Evolutionary conservation across 2,888 invertebrate genomes (phyloP), one percentile per base, ranked within the genome.

Genomic region (Hipparchia sbordonii): DNA sequence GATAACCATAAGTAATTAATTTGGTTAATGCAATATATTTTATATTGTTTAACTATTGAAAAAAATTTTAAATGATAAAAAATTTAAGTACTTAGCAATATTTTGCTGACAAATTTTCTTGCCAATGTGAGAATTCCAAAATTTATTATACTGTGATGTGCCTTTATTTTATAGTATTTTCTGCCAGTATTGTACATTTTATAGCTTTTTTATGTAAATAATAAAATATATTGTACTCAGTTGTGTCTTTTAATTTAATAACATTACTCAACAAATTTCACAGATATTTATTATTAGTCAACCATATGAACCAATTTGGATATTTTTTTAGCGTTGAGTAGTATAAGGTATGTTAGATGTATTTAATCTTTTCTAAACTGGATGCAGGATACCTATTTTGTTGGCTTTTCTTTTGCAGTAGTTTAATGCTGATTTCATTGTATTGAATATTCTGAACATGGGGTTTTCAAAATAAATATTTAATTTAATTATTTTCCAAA

Each of bases 131-230:
- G 56, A 72, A 72, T 75, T 75, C 75, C 72, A 75, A 75, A 74
- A 74, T 69, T 39, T 72, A 72, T 68, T 73, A 71, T 80, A 83
- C 88, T 89, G 89, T 89, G 89, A 89, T 89, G 89, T 88, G 89
- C 89, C 87, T 87, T 84, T 84, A 82, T 78, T 81, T 81, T 79
- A 77, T 76, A 80, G 76, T 82, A 82, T 74, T 77, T 78, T 77
- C 78, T 78, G 88, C 86, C 87, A 88, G 87, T 89, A 89, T 89
- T 86, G 79, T 82, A 79, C 76, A 77, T 77, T 76, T 72, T 76
- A 45, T 74, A 79, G 79, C 77, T 76, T 79, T 65, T 78, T 81
- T 77, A 79, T 81, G 80, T 80, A 81, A 75, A 80, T 78, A 79
- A 76, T 76, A 76, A 74, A 39, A 39, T 39, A 76, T 46, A 68